These are phyloP conservation scores for Andinoacara biseriatus DNA, from an alignment of 2,113 vertebrate genomes.

Conservation along the genomic window DNA sequence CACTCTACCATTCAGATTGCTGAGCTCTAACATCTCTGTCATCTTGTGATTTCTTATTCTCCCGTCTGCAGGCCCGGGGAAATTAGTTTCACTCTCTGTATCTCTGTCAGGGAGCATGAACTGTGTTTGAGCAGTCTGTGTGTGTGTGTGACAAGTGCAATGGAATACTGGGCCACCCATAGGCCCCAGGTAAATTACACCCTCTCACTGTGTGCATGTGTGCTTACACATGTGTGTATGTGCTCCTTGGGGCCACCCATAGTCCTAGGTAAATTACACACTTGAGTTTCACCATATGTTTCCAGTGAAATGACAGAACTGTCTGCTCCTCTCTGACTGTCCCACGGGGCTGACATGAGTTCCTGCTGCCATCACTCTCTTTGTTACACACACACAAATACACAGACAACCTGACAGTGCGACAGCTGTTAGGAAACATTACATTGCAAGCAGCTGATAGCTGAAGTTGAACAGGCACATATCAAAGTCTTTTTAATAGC, in stretches of 20 bases:
- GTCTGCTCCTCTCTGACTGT: slow-evolving; percentile 69
- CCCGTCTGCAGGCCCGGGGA: slow-evolving; percentile 29
- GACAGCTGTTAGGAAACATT: slow-evolving; percentile 72
- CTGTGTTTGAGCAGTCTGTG: slow-evolving; percentile 62
- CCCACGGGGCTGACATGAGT: slow-evolving; percentile 54
- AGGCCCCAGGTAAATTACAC: slow-evolving; percentile 78
- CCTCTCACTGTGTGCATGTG: slow-evolving; percentile 58
- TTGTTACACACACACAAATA: slow-evolving; percentile 24
- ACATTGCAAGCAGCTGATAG: slow-evolving; percentile 71
- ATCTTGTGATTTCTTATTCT: slow-evolving; percentile 62
- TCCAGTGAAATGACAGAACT: slow-evolving; percentile 69
- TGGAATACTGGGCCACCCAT: slow-evolving; percentile 75
- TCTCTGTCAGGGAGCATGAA: slow-evolving; percentile 51
- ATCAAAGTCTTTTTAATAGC: slow-evolving; percentile 59
- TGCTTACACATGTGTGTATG: slow-evolving; percentile 11
- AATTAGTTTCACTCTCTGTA: slow-evolving; percentile 63
- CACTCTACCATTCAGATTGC: background rate
- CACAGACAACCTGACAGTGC: slow-evolving; percentile 45
- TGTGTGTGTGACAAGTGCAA: slow-evolving; percentile 71
- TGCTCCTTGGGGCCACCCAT: slow-evolving; percentile 61
- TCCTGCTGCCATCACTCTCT: slow-evolving; percentile 72
- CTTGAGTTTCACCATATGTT: slow-evolving; percentile 77
- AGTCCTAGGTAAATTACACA: slow-evolving; percentile 77
- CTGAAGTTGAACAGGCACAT: slow-evolving; percentile 47
- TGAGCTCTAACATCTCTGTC: slow-evolving; percentile 49